Percentiles rank a stretch among this genome's conserved stretches.
phyloP scores from a whole-genome alignment of 2,113 vertebrate genomes.

The Percina caprodes region DNA sequence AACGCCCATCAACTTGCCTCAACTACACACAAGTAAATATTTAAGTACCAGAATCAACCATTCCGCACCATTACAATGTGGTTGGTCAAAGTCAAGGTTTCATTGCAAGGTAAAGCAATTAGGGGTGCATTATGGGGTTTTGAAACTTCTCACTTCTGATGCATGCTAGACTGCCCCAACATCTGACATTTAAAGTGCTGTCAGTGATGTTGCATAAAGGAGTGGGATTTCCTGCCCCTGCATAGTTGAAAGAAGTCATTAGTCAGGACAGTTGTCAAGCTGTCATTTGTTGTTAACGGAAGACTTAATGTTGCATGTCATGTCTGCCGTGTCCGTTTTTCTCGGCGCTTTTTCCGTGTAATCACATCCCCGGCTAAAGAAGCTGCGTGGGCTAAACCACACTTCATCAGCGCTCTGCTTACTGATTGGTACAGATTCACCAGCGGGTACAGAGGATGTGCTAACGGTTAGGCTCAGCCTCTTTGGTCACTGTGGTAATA shows the following conservation, averaged over 20 bases:
- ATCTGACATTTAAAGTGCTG: slow-evolving; percentile 24
- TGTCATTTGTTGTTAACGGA: not conserved
- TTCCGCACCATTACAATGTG: not conserved
- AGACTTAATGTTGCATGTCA: not conserved
- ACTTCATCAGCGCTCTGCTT: slow-evolving; percentile 33
- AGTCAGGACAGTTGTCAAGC: slow-evolving; percentile 6
- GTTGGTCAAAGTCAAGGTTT: not conserved
- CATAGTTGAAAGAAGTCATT: slow-evolving; percentile 2
- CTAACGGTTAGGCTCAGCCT: slow-evolving; percentile 51
- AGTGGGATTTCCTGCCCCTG: slow-evolving; percentile 45
- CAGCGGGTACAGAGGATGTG: slow-evolving; percentile 49
- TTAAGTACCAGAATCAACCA: not conserved
- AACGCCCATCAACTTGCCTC: not conserved
- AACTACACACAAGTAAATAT: not conserved
- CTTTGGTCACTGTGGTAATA: slow-evolving; percentile 72
- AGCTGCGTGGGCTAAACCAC: not conserved
- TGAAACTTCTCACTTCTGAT: not conserved
- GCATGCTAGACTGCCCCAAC: not conserved
- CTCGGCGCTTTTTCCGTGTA: not conserved
- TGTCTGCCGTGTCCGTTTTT: not conserved
- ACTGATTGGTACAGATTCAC: slow-evolving; percentile 25
- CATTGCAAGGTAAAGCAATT: not conserved
- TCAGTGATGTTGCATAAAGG: slow-evolving; percentile 53
- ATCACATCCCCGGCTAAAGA: not conserved
- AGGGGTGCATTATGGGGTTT: not conserved